Percentiles rank a stretch among this genome's conserved stretches.
Evolutionary conservation across 2,888 invertebrate species (phyloP).

Genomic region (Temnothorax ravouxi): DNA sequence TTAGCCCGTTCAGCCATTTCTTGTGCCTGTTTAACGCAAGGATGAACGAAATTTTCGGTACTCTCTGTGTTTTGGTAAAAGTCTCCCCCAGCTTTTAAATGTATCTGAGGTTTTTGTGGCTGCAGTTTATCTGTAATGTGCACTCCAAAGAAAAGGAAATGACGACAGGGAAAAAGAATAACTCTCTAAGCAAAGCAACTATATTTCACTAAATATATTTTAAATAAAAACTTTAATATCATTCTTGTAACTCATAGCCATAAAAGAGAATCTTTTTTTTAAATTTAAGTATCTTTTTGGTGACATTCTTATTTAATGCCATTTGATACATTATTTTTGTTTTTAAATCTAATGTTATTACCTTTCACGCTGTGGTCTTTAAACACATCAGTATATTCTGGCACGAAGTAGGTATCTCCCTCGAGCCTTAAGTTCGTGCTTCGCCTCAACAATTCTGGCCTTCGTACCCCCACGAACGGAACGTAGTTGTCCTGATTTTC

Average conservation of each 20-base stretch:
- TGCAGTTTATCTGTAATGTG: constrained; percentile 75
- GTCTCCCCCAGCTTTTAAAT: constrained; percentile 78
- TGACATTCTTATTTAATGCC: neutral
- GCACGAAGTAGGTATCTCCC: constrained; percentile 86
- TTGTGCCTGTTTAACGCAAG: constrained; percentile 64
- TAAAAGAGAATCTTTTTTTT: neutral
- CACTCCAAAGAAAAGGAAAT: neutral
- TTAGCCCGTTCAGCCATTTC: constrained; percentile 68
- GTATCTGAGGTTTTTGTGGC: constrained; percentile 77
- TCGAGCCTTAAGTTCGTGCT: constrained; percentile 87
- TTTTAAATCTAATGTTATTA: constrained; percentile 58
- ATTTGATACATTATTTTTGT: neutral
- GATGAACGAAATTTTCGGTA: constrained; percentile 69
- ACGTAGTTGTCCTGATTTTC: constrained; percentile 86
- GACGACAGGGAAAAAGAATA: neutral
- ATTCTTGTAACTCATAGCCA: neutral
- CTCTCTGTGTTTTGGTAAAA: constrained; percentile 72
- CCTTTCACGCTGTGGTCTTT: constrained; percentile 76
- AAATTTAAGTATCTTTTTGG: neutral
- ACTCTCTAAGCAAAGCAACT: neutral
- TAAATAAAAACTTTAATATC: neutral
- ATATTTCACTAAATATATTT: constrained; percentile 3
- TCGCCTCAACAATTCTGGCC: constrained; percentile 85
- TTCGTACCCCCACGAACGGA: constrained; percentile 85
- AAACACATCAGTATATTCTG: constrained; percentile 86